Evolutionary conservation across 2,888 invertebrate genomes (phyloP).

Genomic region (Drosophila kambysellisi): DNA sequence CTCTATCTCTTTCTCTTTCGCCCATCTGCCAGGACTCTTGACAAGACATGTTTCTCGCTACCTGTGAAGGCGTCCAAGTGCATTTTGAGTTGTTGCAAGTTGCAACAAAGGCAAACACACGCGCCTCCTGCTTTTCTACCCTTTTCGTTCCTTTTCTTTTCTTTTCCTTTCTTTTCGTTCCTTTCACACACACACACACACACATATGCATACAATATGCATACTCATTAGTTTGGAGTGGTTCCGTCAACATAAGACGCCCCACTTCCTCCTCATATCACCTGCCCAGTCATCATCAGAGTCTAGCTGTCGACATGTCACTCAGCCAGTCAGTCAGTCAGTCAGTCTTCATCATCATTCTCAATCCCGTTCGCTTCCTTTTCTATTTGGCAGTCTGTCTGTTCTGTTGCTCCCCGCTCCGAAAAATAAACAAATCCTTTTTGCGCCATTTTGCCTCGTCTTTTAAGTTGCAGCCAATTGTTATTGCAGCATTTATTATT

Average conservation of each 20-base stretch:
- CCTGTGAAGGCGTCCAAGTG: slow-evolving; percentile 65
- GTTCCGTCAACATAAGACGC: slow-evolving; percentile 75
- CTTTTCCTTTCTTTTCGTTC: background rate
- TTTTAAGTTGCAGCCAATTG: slow-evolving; percentile 79
- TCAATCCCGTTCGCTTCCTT: slow-evolving; percentile 28
- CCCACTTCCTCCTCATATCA: background rate
- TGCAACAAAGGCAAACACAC: slow-evolving; percentile 62
- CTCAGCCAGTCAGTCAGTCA: slow-evolving; percentile 40
- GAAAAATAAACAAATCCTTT: slow-evolving; percentile 68
- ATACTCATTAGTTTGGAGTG: slow-evolving; percentile 83
- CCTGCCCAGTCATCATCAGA: slow-evolving; percentile 12
- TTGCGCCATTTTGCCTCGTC: slow-evolving; percentile 34
- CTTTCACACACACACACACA: slow-evolving; percentile 46
- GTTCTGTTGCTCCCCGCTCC: slow-evolving; percentile 16
- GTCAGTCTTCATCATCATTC: slow-evolving; percentile 46
- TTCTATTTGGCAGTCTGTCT: slow-evolving; percentile 50
- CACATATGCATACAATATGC: slow-evolving; percentile 77
- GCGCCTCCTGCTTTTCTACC: slow-evolving; percentile 20
- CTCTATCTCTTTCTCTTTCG: background rate
- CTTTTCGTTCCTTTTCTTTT: slow-evolving; percentile 12
- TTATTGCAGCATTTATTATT: slow-evolving; percentile 61
- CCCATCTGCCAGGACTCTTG: slow-evolving; percentile 7
- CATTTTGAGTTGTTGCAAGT: slow-evolving; percentile 65
- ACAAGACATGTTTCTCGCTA: slow-evolving; percentile 58
- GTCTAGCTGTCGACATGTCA: slow-evolving; percentile 47